These are phyloP conservation scores for Phaedon cochleariae DNA, from an alignment of 2,888 invertebrate genomes.

Conservation along the genomic window DNA sequence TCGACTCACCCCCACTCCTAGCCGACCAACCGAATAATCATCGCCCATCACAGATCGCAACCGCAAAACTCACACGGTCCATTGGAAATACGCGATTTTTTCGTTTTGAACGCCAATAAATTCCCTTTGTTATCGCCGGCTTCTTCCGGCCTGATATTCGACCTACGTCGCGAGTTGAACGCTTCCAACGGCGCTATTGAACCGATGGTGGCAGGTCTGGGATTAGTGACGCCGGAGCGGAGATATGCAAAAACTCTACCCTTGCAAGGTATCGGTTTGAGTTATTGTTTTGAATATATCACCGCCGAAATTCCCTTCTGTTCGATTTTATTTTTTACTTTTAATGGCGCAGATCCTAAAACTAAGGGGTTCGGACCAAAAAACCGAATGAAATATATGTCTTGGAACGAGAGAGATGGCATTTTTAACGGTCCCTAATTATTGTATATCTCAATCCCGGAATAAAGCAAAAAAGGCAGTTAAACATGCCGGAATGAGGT, in stretches of 20 bases:
- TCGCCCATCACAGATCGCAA: constrained; percentile 19
- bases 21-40: constrained; percentile 24
- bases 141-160: constrained; percentile 21
- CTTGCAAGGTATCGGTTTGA: constrained; percentile 52
- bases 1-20: constrained; percentile 22
- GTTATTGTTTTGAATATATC: constrained; percentile 55
- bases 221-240: constrained; percentile 24
- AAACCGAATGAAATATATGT: constrained; percentile 37
- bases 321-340: constrained; percentile 45
- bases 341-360: constrained; percentile 42
- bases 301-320: constrained; percentile 43
- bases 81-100: constrained; percentile 49
- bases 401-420: constrained; percentile 23
- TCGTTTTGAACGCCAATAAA: constrained; percentile 54
- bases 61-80: constrained; percentile 25
- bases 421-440: constrained; percentile 22
- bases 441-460: constrained; percentile 22
- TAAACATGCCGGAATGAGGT: no score
- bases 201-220: constrained; percentile 12
- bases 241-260: constrained; percentile 49
- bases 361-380: constrained; percentile 36
- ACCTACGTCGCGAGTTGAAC: constrained; percentile 19
- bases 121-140: constrained; percentile 51
- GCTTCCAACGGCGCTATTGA: not conserved
- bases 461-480: not conserved